Percentiles rank a stretch among this genome's conserved stretches.
Conservation (phyloP, 1,140 invertebrate genomes). For the Phenacoccus solenopsis region DNA sequence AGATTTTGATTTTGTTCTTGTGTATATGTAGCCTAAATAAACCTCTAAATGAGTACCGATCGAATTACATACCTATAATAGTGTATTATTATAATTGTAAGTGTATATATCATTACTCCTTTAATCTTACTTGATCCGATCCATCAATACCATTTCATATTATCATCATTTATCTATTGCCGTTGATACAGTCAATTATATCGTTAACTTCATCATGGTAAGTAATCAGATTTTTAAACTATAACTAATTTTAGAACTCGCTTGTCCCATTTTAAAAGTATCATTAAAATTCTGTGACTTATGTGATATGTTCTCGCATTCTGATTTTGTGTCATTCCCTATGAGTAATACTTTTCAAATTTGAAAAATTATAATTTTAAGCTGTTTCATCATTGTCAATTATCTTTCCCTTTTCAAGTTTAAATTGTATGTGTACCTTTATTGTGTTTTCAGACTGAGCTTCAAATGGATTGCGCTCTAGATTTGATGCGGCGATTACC, state of each 20-base stretch:
- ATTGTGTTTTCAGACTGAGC: slow-evolving; percentile 65
- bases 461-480: slow-evolving; percentile 95
- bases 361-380: too few relatives aligned
- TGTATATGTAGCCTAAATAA: slow-evolving; percentile 3
- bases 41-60: background rate
- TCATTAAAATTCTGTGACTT: too few relatives aligned
- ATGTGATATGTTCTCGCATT: too few relatives aligned
- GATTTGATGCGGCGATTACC: slow-evolving; percentile 97
- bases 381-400: too few relatives aligned
- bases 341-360: too few relatives aligned
- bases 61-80: background rate
- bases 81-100: background rate
- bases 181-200: background rate
- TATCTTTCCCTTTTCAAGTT: too few relatives aligned
- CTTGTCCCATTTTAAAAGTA: too few relatives aligned
- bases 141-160: background rate
- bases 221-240: background rate
- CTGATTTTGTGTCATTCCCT: too few relatives aligned
- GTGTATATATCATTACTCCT: background rate
- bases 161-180: background rate
- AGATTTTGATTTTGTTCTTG: background rate
- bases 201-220: background rate
- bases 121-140: background rate
- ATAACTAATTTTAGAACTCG: too few relatives aligned
- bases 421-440: background rate